These are phyloP conservation scores for Dasyprocta punctata DNA, from an alignment of 2,113 vertebrate genomes.

Conservation along the genomic window DNA sequence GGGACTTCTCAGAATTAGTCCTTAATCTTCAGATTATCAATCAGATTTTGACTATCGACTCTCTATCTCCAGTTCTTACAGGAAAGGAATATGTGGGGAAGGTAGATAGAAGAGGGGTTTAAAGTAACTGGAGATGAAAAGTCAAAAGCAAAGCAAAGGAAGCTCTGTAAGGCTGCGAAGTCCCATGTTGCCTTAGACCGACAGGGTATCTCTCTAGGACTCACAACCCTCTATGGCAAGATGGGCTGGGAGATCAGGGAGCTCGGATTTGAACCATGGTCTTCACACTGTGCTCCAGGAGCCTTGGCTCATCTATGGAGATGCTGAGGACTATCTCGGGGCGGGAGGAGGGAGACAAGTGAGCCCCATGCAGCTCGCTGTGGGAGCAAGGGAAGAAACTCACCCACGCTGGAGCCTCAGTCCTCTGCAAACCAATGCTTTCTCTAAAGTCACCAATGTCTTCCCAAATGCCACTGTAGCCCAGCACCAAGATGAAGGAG, in stretches of 20 bases:
- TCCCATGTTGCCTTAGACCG: not conserved
- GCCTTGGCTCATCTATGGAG: not conserved
- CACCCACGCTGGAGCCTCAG: not conserved
- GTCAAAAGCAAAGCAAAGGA: slow-evolving; percentile 16
- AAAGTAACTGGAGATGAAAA: not conserved
- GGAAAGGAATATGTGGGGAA: accelerated
- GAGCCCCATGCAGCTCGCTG: not conserved
- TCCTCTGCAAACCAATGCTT: not conserved
- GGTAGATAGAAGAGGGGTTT: not conserved
- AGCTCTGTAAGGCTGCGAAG: not conserved
- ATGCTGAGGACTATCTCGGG: not conserved
- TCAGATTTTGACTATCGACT: not conserved
- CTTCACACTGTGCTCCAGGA: not conserved
- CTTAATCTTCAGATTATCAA: not conserved
- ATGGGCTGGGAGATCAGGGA: not conserved
- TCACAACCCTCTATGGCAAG: not conserved
- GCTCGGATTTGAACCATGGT: not conserved
- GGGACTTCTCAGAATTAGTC: not conserved
- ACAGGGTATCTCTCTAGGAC: not conserved
- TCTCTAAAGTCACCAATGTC: not conserved
- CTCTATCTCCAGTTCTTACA: not conserved
- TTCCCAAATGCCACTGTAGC: not conserved
- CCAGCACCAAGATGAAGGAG: not conserved
- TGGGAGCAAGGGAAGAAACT: not conserved
- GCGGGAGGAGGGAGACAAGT: not conserved